A percentile compares a stretch with the other conserved stretches of the same genome.
phyloP scores from a whole-genome alignment of 2,113 vertebrate species.

The Hylia prasina region DNA sequence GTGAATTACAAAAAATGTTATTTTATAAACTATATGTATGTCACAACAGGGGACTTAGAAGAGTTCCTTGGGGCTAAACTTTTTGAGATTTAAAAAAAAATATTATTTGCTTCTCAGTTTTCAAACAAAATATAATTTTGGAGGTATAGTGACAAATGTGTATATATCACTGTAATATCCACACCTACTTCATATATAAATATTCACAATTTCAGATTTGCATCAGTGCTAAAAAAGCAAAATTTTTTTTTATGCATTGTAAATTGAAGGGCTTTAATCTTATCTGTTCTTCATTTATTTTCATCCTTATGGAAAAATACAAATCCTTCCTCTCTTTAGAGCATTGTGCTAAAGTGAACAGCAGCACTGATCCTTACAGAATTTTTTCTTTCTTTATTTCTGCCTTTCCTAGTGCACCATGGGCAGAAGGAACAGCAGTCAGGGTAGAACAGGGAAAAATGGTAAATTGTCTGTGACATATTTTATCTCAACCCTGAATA shows the following conservation, averaged over 20 bases:
- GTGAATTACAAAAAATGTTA: background rate
- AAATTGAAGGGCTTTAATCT: background rate
- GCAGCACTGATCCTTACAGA: background rate
- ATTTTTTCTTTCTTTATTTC: background rate
- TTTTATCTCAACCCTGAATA: background rate
- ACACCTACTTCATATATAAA: background rate
- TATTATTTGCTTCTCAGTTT: background rate
- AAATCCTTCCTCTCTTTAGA: background rate
- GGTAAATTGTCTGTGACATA: background rate
- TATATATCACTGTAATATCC: background rate
- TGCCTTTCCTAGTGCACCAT: background rate
- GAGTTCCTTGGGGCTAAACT: background rate
- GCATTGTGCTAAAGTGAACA: background rate
- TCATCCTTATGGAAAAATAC: background rate
- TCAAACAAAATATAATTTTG: background rate
- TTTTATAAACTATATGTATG: background rate
- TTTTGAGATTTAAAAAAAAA: background rate
- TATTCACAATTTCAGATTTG: background rate
- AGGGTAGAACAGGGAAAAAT: background rate
- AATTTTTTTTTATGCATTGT: background rate
- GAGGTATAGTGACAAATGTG: background rate
- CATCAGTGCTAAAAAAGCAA: background rate
- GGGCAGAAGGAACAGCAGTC: background rate
- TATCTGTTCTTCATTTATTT: background rate
- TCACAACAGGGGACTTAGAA: background rate